phyloP scores from a whole-genome alignment of 2,888 invertebrate species.

The Sinotaia quadrata region DNA sequence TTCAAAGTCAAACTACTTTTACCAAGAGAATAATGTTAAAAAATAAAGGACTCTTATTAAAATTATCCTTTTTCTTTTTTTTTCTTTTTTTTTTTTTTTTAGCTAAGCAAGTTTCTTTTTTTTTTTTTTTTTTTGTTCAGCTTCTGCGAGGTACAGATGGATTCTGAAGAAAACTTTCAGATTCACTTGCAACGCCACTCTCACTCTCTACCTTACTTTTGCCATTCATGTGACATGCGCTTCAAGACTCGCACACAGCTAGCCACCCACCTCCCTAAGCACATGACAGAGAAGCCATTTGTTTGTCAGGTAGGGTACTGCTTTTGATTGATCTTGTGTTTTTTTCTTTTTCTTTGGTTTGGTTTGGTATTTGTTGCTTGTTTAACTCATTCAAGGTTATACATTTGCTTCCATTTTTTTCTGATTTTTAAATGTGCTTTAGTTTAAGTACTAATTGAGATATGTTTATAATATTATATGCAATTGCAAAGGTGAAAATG shows the following conservation, averaged over 20 bases:
- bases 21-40: background rate
- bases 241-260: slow-evolving; percentile 75
- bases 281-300: slow-evolving; percentile 76
- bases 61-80: background rate
- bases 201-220: slow-evolving; percentile 75
- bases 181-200: slow-evolving; percentile 73
- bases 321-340: too few relatives aligned
- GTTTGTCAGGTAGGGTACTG: slow-evolving; percentile 68
- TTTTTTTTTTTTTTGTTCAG: slow-evolving; percentile 55
- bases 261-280: slow-evolving; percentile 75
- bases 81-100: slow-evolving; percentile 2
- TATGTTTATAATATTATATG: too few relatives aligned
- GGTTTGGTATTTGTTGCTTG: too few relatives aligned
- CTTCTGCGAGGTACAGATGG: slow-evolving; percentile 68
- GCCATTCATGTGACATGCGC: slow-evolving; percentile 74
- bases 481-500: too few relatives aligned
- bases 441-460: too few relatives aligned
- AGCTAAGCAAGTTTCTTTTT: background rate
- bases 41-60: background rate
- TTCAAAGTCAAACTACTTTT: too few relatives aligned
- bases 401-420: too few relatives aligned
- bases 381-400: too few relatives aligned
- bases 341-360: too few relatives aligned
- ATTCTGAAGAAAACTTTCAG: slow-evolving; percentile 58
- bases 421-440: too few relatives aligned